Base-by-base conservation (phyloP, 2,888 invertebrate species). In the Athripsodes cinereus region DNA sequence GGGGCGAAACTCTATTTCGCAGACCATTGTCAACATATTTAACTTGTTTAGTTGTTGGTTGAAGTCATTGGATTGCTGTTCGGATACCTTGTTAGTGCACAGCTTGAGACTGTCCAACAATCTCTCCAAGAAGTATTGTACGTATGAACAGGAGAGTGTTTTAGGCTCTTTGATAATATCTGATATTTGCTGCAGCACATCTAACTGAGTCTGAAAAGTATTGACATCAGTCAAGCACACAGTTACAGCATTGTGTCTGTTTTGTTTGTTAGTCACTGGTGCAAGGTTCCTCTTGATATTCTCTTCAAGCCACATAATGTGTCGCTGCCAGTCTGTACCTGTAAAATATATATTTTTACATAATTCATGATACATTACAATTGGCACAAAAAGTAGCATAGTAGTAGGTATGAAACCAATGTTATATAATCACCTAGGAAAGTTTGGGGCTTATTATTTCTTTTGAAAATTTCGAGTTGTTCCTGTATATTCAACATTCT, bases 21-120 rank as follows among this genome's bases (percentile, higher is more conserved):
- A 8, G 13, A 13, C 40, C 40, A n/a, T 8, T 16, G 13, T 13
- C 13, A 40, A 16, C 8, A 13, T 40, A n/a, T 40, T 40, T 5
- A 40, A 13, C 13, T 40, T 40, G 2, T 3, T 16, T 13, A 52
- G 34, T 11, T 34, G 34, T 3, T 19, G 18, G 19, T 35, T 52
- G 34, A 52, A 34, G 34, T 52, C 52, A 31, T 52, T 34, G 13
- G 31, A 52, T 21, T 52, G 52, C 18, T 52, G 52, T 19, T 52
- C 31, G 20, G 52, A 26, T 8, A 52, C 26, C 26, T 52, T 52
- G 35, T 20, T 52, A 1, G 8, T 16, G 2, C 8, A 13, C 13
- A 13, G 13, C n/a, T n/a, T 13, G 13, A 40, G 2, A 8, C 2
- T 40, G 13, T 40, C 16, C 5, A 40, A 40, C n/a, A 40, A 16